phyloP scores from a whole-genome alignment of 2,797 vertebrate species.

The Tokudaia tokunoshimensis region DNA sequence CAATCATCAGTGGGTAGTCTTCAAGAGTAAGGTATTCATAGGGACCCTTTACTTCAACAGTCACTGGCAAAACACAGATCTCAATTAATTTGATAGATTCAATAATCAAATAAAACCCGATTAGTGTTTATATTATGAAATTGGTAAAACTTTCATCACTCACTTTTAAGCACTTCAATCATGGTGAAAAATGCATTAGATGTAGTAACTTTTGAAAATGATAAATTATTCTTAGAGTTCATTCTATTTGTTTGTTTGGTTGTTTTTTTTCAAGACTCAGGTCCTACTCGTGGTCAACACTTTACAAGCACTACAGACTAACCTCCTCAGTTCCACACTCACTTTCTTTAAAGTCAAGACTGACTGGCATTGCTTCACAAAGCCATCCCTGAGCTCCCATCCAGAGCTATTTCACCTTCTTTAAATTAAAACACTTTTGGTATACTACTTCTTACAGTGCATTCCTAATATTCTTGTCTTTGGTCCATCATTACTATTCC shows the following conservation, averaged over 20 bases:
- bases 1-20: slow-evolving; percentile 97
- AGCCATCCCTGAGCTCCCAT: background rate
- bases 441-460: background rate
- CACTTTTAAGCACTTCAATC: slow-evolving; percentile 38
- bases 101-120: slow-evolving; percentile 56
- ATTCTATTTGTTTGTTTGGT: background rate
- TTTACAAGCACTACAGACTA: background rate
- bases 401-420: background rate
- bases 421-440: slow-evolving; percentile 33
- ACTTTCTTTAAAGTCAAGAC: background rate
- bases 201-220: slow-evolving; percentile 29
- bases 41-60: slow-evolving; percentile 94
- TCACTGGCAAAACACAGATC: slow-evolving; percentile 90
- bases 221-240: background rate
- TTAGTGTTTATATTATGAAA: slow-evolving; percentile 20
- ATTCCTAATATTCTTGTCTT: background rate
- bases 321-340: background rate
- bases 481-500: background rate
- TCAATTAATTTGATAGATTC: slow-evolving; percentile 67
- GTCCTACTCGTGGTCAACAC: background rate
- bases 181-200: background rate
- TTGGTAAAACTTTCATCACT: slow-evolving; percentile 39
- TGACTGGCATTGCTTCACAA: background rate
- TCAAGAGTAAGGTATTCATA: slow-evolving; percentile 96
- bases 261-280: background rate